Evolutionary conservation across 2,888 invertebrate genomes (phyloP), one percentile per base, ranked within the genome.

Genomic region (Acronicta leporina): DNA sequence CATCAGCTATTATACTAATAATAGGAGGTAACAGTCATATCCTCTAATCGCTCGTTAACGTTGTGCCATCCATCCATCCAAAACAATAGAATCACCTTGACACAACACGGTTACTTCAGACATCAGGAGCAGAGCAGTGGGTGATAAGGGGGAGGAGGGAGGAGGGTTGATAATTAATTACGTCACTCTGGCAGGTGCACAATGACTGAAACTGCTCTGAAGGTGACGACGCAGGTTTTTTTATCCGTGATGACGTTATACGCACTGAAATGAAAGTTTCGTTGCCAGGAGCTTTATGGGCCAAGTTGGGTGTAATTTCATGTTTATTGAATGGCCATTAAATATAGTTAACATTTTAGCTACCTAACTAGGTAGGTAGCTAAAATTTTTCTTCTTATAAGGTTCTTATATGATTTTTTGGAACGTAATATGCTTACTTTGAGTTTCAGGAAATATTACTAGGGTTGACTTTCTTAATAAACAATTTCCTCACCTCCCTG

Each of bases 161-260:
- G 50, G 66, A 61, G 73, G 75, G 75, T 80, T 68, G 64, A 86
- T 93, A 92, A 93, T 93, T 93, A 92, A 93, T 92, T 88, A 92
- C 86, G 77, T 79, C 80, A 81, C 86, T 86, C 85, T 93, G 93
- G 92, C 93, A 94, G 93, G 92, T 94, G 92, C 90, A 91, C 92
- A 92, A 92, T 92, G 92, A 90, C 85, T 83, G 81, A 81, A 77
- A 83, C 80, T 82, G 82, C 67, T 76, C 81, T 83, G 87, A 60
- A 71, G 76, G 82, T 92, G 92, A 92, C 90, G 87, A 75, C 67
- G 90, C 89, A 76, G 77, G 79, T 88, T 90, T 91, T 89, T 89
- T 88, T 77, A 77, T 75, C 73, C 68, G 58, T 40, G 59, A 58
- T 65, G 67, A 63, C 75, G 64, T 68, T 67, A 77, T 40, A 52